phyloP scores from a whole-genome alignment of 2,113 vertebrate species.

The Rhabdornis inornatus region DNA sequence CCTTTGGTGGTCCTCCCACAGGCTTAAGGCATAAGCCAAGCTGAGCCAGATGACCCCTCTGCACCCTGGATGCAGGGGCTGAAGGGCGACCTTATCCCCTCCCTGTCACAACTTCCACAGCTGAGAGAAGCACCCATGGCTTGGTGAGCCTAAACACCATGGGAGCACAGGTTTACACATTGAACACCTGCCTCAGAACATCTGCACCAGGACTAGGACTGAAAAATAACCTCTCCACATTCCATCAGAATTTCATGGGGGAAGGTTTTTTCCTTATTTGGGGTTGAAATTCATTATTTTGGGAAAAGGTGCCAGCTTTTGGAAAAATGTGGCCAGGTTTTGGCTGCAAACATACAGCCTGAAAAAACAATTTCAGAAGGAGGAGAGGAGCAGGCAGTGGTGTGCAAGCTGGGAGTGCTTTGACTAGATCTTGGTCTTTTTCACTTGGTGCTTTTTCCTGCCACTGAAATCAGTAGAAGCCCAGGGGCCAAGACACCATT shows the following conservation, averaged over 20 bases:
- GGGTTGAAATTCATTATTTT: not conserved
- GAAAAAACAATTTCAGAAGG: not conserved
- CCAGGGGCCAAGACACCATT: not conserved
- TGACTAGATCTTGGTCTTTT: not conserved
- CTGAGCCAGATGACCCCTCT: not conserved
- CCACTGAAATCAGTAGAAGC: not conserved
- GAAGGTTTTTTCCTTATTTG: not conserved
- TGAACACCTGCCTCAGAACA: not conserved
- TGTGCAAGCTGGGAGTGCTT: not conserved
- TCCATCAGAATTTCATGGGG: not conserved
- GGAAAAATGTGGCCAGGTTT: not conserved
- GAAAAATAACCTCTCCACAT: not conserved
- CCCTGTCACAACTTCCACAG: accelerated
- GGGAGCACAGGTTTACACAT: not conserved
- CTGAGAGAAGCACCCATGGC: accelerated
- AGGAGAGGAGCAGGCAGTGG: not conserved
- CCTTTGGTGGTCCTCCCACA: not conserved
- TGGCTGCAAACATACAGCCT: not conserved
- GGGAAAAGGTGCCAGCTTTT: not conserved
- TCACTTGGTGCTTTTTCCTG: not conserved
- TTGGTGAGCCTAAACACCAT: accelerated
- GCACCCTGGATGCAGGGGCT: not conserved
- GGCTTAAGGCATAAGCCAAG: not conserved
- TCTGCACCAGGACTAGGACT: not conserved
- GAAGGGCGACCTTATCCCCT: accelerated